A percentile compares a stretch with the other conserved stretches of the same genome.
Evolutionary conservation across 2,888 invertebrate genomes (phyloP).

Genomic region (Trichopoda pennipes): DNA sequence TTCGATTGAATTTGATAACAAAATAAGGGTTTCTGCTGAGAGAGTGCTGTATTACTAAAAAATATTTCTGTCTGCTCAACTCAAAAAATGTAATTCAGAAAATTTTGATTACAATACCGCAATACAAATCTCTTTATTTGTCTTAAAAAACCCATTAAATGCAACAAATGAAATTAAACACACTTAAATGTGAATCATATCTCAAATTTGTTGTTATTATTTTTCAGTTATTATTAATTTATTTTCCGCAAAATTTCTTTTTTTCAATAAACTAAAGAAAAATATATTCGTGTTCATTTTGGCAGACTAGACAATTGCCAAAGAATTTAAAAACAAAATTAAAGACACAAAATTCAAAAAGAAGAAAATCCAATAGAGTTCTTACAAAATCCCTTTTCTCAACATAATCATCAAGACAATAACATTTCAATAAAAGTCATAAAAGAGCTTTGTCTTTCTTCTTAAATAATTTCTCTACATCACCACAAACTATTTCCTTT

Average conservation of each 20-base stretch:
- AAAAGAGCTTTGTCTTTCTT: conserved; percentile 29
- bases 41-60: too few species aligned
- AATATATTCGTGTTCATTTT: conserved; percentile 55
- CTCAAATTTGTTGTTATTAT: too few species aligned
- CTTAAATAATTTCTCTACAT: conserved; percentile 13
- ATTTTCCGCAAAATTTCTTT: conserved; percentile 1
- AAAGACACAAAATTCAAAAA: not conserved
- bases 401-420: conserved; percentile 66
- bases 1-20: too few species aligned
- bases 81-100: too few species aligned
- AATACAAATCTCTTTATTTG: too few species aligned
- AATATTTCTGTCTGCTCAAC: too few species aligned
- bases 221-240: not conserved
- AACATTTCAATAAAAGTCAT: conserved; percentile 68
- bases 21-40: too few species aligned
- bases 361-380: conserved; percentile 10
- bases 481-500: conserved; percentile 3
- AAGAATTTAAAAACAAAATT: conserved; percentile 33
- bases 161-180: too few species aligned
- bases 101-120: too few species aligned
- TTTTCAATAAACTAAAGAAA: conserved; percentile 63
- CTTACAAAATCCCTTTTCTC: conserved; percentile 43
- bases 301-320: conserved; percentile 63
- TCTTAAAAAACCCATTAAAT: too few species aligned
- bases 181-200: too few species aligned